Conservation (phyloP, 2,888 invertebrate species). For the Pachycephus smyrnensis region DNA sequence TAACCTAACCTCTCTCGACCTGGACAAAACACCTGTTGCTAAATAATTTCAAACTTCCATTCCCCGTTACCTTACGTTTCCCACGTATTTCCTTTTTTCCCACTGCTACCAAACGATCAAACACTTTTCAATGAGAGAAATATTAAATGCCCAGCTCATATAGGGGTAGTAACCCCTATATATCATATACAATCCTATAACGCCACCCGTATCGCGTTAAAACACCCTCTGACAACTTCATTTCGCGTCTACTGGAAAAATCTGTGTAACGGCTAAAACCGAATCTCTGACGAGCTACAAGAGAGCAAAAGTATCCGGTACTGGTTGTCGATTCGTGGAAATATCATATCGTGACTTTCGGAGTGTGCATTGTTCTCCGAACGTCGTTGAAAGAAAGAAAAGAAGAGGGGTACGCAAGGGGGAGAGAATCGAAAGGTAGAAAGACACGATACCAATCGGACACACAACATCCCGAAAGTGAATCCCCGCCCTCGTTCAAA, state of each 20-base stretch:
- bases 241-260: not conserved
- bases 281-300: not conserved
- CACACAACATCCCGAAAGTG: conserved; percentile 2
- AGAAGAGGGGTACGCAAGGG: not conserved
- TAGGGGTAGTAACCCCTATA: not conserved
- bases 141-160: not conserved
- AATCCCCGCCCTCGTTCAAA: not conserved
- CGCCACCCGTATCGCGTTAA: not conserved
- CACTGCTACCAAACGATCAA: not conserved
- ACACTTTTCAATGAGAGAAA: not conserved
- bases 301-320: not conserved
- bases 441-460: not conserved
- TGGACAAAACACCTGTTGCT: not conserved
- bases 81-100: not conserved
- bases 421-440: not conserved
- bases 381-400: not conserved
- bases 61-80: not conserved
- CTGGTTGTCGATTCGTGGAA: not conserved
- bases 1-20: not conserved
- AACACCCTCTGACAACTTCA: too few relatives aligned
- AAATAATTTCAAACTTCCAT: not conserved
- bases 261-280: not conserved
- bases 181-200: not conserved
- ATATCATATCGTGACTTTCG: not conserved
- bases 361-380: not conserved